Percentiles rank a stretch among this genome's conserved stretches.
Conservation (phyloP, 2,113 vertebrate genomes). For the Lathamus discolor region DNA sequence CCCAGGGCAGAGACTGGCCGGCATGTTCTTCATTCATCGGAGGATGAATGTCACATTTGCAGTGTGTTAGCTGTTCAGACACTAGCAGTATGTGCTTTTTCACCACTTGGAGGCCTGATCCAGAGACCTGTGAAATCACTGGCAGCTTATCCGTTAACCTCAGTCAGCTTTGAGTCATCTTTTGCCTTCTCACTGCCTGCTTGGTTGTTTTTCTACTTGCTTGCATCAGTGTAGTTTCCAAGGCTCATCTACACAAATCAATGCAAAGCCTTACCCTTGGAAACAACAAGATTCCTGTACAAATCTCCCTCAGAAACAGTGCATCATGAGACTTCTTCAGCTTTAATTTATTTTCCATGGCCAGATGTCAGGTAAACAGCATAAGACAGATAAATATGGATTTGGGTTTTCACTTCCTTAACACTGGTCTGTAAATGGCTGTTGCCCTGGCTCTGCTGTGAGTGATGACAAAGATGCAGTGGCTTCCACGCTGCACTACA, state of each 20-base stretch:
- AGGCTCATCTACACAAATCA: background rate
- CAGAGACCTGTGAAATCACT: background rate
- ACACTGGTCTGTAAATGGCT: background rate
- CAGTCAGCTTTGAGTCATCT: background rate
- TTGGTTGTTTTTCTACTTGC: background rate
- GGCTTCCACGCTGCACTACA: fast-evolving
- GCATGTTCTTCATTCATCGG: background rate
- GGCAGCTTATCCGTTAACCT: background rate
- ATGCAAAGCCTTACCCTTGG: background rate
- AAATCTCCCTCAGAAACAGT: background rate
- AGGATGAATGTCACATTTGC: background rate
- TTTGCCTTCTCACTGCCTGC: background rate
- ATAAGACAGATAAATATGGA: background rate
- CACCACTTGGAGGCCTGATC: background rate
- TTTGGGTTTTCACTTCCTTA: background rate
- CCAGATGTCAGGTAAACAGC: background rate
- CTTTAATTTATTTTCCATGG: background rate
- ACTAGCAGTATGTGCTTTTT: background rate
- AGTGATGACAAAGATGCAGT: background rate
- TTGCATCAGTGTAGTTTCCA: background rate
- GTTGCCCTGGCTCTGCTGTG: background rate
- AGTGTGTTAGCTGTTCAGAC: background rate
- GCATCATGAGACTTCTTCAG: background rate
- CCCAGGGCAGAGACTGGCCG: background rate
- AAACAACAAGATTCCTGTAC: background rate